phyloP scores from a whole-genome alignment of 2,113 vertebrate genomes.

The Plotosus lineatus region DNA sequence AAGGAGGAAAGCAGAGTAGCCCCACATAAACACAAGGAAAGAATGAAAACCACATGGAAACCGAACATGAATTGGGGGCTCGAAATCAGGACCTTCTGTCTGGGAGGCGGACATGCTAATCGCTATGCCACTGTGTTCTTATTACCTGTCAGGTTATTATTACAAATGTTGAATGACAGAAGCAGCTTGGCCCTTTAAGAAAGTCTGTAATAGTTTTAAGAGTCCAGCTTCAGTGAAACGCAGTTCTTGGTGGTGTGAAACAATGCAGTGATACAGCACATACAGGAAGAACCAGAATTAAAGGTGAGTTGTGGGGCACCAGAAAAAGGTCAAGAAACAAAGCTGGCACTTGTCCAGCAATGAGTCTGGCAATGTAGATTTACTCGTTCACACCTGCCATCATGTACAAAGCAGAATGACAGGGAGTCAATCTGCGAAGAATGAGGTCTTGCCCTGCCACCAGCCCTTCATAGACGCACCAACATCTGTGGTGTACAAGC shows the following conservation, averaged over 20 bases:
- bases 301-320: background rate
- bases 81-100: too few relatives aligned
- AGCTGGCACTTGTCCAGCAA: background rate
- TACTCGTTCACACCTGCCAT: background rate
- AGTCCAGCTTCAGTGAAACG: background rate
- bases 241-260: background rate
- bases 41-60: too few relatives aligned
- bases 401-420: background rate
- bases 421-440: background rate
- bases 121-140: too few relatives aligned
- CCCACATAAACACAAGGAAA: too few relatives aligned
- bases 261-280: background rate
- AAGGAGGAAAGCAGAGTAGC: too few relatives aligned
- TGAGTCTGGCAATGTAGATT: conserved; percentile 15
- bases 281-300: background rate
- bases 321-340: background rate
- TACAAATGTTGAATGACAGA: too few relatives aligned
- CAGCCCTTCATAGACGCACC: background rate
- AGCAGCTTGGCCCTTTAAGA: background rate
- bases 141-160: too few relatives aligned
- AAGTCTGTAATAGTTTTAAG: background rate
- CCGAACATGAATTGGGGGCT: too few relatives aligned
- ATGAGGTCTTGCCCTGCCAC: background rate
- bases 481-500: background rate
- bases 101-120: too few relatives aligned